Evolutionary conservation across 1,140 invertebrate genomes (phyloP).

Genomic region (Hetaerina americana): DNA sequence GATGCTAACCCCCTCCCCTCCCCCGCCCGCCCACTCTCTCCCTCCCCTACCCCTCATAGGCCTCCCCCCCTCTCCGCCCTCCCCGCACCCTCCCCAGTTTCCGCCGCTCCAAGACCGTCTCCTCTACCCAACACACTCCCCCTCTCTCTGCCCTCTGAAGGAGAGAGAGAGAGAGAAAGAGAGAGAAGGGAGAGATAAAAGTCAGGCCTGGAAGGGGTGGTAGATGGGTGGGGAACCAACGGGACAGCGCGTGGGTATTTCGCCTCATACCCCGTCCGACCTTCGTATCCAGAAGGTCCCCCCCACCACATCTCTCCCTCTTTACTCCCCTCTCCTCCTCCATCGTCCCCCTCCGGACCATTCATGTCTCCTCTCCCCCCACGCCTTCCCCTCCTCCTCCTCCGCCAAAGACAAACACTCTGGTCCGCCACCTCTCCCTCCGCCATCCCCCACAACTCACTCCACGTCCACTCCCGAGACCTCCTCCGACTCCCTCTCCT

Average conservation of each 20-base stretch:
- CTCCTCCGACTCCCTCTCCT: too few species aligned
- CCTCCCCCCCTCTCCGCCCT: neutral
- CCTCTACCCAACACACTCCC: too few species aligned
- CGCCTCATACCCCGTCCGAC: neutral
- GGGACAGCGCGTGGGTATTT: neutral
- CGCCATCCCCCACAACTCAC: too few species aligned
- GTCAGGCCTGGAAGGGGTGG: neutral
- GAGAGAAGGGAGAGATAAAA: neutral
- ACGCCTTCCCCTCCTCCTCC: too few species aligned
- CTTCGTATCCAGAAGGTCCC: neutral
- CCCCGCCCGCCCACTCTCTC: neutral
- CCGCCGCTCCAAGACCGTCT: too few species aligned
- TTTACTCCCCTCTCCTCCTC: neutral
- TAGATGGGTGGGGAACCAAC: neutral
- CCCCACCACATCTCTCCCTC: neutral
- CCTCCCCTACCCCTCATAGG: too few species aligned
- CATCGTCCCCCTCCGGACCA: neutral
- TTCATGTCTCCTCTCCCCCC: too few species aligned
- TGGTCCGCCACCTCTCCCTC: too few species aligned
- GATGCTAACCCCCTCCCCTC: neutral
- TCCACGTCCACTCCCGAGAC: too few species aligned
- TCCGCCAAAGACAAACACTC: too few species aligned
- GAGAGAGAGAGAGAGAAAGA: neutral
- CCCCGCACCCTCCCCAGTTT: neutral
- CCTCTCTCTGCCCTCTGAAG: neutral